Evolutionary conservation across 1,140 invertebrate genomes (phyloP).

Genomic region (Dreissena polymorpha): DNA sequence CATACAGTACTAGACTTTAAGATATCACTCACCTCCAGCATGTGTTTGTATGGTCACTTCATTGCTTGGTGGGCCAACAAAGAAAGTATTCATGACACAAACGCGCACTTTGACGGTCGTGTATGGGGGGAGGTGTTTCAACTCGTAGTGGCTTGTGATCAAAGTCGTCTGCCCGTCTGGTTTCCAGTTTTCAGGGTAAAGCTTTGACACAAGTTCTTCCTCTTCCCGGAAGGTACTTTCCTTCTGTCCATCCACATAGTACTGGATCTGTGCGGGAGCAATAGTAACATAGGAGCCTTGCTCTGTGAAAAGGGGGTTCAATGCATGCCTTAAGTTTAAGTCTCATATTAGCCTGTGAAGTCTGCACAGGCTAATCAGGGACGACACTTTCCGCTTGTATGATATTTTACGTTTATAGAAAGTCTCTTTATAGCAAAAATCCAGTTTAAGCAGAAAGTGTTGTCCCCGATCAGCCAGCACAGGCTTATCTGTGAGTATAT

Average conservation of each 20-base stretch:
- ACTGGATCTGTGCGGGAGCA: slow-evolving; percentile 53
- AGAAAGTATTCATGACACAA: slow-evolving; percentile 68
- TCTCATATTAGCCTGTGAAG: no score
- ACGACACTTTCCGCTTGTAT: no score
- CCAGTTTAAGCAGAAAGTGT: no score
- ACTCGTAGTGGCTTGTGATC: background rate
- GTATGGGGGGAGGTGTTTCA: slow-evolving; percentile 63
- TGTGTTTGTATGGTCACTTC: slow-evolving; percentile 55
- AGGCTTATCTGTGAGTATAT: no score
- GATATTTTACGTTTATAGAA: no score
- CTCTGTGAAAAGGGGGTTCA: no score
- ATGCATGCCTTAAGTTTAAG: no score
- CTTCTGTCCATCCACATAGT: slow-evolving; percentile 32
- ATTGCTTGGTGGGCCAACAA: slow-evolving; percentile 63
- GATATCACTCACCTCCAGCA: slow-evolving; percentile 62
- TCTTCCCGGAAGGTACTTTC: slow-evolving; percentile 39
- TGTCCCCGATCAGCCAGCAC: no score
- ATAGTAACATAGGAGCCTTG: no score
- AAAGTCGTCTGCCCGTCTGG: background rate
- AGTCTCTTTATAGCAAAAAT: no score
- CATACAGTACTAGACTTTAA: background rate
- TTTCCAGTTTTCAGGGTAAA: background rate
- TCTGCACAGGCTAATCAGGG: no score
- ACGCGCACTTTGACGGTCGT: slow-evolving; percentile 61
- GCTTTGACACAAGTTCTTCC: background rate